Evolutionary conservation across 2,888 invertebrate genomes (phyloP).

Genomic region (Sminthurides aquaticus): DNA sequence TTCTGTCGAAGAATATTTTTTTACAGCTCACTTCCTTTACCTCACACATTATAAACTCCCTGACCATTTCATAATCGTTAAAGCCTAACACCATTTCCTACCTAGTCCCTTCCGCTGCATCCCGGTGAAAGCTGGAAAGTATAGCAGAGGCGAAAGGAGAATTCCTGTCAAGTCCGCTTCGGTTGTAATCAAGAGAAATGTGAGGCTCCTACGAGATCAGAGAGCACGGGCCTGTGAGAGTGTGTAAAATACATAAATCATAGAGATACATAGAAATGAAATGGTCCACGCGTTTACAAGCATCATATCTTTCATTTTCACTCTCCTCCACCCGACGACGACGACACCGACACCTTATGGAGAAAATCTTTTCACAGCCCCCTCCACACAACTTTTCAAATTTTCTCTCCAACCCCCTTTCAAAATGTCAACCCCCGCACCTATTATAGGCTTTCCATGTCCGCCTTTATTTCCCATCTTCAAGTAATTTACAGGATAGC

Average conservation of each 20-base stretch:
- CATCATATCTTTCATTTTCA: background rate
- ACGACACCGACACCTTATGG: background rate
- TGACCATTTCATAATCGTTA: too few relatives aligned
- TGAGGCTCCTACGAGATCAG: slow-evolving; percentile 36
- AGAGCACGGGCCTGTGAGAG: slow-evolving; percentile 27
- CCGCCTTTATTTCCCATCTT: background rate
- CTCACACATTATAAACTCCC: too few relatives aligned
- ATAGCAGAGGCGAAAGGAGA: too few relatives aligned
- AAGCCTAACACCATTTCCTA: too few relatives aligned
- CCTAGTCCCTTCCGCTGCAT: too few relatives aligned
- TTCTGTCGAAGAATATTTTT: too few relatives aligned
- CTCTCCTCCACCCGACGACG: background rate
- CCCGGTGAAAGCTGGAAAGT: too few relatives aligned
- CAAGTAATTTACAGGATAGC: background rate
- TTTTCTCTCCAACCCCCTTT: background rate
- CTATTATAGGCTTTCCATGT: background rate
- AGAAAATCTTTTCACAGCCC: background rate
- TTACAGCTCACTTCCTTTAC: too few relatives aligned
- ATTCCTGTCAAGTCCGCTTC: slow-evolving; percentile 38
- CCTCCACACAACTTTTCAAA: background rate
- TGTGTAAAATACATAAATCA: slow-evolving; percentile 33
- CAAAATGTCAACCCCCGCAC: background rate
- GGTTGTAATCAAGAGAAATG: slow-evolving; percentile 41
- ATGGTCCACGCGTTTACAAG: background rate
- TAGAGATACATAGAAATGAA: slow-evolving; percentile 14